Conservation (phyloP, 1,140 invertebrate genomes). For the Brachionus calyciflorus region DNA sequence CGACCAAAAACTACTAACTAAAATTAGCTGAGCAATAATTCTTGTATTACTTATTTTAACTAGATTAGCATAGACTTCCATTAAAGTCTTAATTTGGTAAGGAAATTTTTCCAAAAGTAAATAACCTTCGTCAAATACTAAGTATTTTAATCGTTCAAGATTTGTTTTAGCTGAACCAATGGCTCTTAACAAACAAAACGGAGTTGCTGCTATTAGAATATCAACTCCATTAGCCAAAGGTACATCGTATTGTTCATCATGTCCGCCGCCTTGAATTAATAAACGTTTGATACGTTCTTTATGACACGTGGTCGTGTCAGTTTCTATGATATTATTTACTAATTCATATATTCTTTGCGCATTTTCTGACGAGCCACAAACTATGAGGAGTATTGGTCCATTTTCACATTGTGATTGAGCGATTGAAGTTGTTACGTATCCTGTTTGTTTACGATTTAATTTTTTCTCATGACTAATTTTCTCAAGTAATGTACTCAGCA, state of each 20-base stretch:
- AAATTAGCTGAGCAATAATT: background rate
- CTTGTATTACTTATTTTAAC: background rate
- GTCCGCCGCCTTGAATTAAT: constrained; percentile 35
- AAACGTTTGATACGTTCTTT: background rate
- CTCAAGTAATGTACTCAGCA: constrained; percentile 5
- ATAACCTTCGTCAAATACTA: background rate
- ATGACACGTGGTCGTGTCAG: background rate
- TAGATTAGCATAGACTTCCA: constrained; percentile 23
- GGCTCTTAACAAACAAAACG: constrained; percentile 35
- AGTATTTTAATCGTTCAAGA: constrained; percentile 17
- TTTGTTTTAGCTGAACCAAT: constrained; percentile 28
- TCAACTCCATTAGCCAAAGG: constrained; percentile 30
- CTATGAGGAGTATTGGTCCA: constrained; percentile 31
- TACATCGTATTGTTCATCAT: constrained; percentile 21
- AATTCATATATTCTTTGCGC: constrained; percentile 28
- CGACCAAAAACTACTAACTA: constrained; percentile 13
- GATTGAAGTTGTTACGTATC: constrained; percentile 12
- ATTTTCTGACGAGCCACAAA: constrained; percentile 12
- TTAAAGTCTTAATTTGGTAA: constrained; percentile 12
- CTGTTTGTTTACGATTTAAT: background rate
- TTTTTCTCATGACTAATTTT: background rate
- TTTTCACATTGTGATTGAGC: background rate
- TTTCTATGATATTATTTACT: constrained; percentile 30
- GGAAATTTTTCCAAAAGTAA: constrained; percentile 37
- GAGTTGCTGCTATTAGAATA: constrained; percentile 29